Base-by-base conservation (phyloP, 1,140 invertebrate genomes). In the Drosophila pseudoobscura region DNA sequence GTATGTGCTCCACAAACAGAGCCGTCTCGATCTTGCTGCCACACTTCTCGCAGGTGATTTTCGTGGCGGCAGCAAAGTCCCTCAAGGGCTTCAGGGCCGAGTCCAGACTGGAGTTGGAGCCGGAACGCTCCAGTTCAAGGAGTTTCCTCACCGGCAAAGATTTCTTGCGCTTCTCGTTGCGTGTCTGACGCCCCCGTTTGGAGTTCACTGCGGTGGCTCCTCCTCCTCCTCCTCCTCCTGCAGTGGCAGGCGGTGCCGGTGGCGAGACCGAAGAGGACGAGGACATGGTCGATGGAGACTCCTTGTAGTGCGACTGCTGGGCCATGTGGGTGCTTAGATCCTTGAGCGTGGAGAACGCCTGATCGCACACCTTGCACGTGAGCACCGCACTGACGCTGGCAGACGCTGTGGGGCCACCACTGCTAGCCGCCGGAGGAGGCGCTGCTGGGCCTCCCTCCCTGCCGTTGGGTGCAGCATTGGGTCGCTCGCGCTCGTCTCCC, bases 291-390 rank as follows among this genome's bases (percentile, higher is more conserved):
- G 97, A 97, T 45, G 97, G 97, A 3, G 82, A 64, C 85, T 99
- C 98, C 92, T 99, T 99, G 91, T 99, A 99, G 91, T 99, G 98
- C 2, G 97, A 97, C 91, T 98, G 98, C 91, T 98, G 98, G n/a
- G 99, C 97, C 98, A 99, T 99, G 92, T 99, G 98, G 92, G 97
- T 97, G 91, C 97, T 98, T 2, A 99, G 94, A 83, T 99, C 98
- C 92, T 99, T 99, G 64, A 99, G 93, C 17, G 97, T 98, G 85
- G 95, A 96, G 92, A 99, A 99, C 11, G 97, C 97, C 92, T 98
- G 97, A 90, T 99, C 97, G 92, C 98, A 99, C 31, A 99, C 98
- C 92, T 99, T 99, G 92, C 98, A 99, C 15, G 98, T 99, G 11
- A 99, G 93, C 20, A 98, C 97, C 0, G 97, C 97, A 83, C 66